Base-by-base conservation (phyloP, 1,140 invertebrate genomes). In the Melitaea cinxia region DNA sequence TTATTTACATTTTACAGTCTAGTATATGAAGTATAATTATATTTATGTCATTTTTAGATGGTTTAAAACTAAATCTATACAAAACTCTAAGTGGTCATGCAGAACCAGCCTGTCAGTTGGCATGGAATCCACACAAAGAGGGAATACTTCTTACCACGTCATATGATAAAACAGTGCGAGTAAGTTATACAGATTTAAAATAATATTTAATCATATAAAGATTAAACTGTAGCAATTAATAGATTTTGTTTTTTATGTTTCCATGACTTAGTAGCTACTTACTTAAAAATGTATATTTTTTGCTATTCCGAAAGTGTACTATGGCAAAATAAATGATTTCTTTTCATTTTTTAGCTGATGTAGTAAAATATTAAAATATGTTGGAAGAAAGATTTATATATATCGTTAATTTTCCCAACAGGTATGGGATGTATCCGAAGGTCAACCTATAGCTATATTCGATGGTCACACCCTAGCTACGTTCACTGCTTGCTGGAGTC, bases 101-200 rank as follows among this genome's bases (percentile, higher is more conserved):
- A 21, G 80, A 88, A 0, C 85, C 92, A 35, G 92, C 96, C 14
- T 92, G 94, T 0, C 89, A 92, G 52, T 63, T 96, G 7, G 89
- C 91, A 2, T 97, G 96, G 96, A 96, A 93, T 88, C 95, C 95
- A 3, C 95, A 96, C 77, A 77, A 91, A 7, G 94, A 94, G 59
- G 94, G 92, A 5, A 85, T 91, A 35, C 83, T 97, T n/a, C 83
- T 95, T 6, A 94, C 95, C 9, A 93, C 93, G 4, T 94, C 94
- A 19, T 94, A 94, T 70, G 95, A 96, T 83, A 84, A 89, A 12
- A 93, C 93, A 39, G 93, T 94, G 49, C 92, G 94, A 88, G 95
- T 96, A 90, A 86, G 75, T 82, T 63, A 42, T n/a, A n/a, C n/a
- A n/a, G n/a, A 26, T 26, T 26, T 26, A 26, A 26, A 26, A 26